phyloP scores from a whole-genome alignment of 2,888 invertebrate genomes.

The Calliscelio sp. region DNA sequence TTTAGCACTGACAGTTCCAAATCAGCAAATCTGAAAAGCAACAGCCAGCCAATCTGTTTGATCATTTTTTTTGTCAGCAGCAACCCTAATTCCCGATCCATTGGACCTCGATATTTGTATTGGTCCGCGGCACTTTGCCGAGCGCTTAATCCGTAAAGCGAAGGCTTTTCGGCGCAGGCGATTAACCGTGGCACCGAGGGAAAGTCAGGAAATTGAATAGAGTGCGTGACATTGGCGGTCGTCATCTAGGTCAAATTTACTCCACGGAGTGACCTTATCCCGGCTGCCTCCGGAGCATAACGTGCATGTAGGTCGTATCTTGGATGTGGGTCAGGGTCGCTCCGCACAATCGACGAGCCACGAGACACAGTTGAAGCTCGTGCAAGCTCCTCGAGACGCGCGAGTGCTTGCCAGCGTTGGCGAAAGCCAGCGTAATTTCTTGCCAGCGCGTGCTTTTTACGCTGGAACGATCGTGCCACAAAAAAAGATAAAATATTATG shows the following conservation, averaged over 20 bases:
- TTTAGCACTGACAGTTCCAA: too few relatives aligned
- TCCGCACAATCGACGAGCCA: conserved; percentile 72
- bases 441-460: conserved; percentile 42
- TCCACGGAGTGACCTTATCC: conserved; percentile 78
- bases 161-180: conserved; percentile 46
- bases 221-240: conserved; percentile 76
- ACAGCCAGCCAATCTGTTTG: too few relatives aligned
- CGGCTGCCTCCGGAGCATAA: conserved; percentile 72
- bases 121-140: neutral
- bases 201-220: conserved; percentile 71
- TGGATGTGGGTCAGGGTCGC: conserved; percentile 83
- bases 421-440: conserved; percentile 39
- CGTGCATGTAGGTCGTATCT: conserved; percentile 80
- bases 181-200: conserved; percentile 60
- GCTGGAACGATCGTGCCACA: neutral
- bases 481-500: too few relatives aligned
- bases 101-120: neutral
- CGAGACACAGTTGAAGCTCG: conserved; percentile 64
- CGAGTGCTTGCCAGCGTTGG: conserved; percentile 50
- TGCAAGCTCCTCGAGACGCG: conserved; percentile 58
- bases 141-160: conserved; percentile 29
- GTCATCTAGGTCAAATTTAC: conserved; percentile 81
- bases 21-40: too few relatives aligned
- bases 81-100: neutral
- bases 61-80: neutral